Percentiles rank a stretch among this genome's conserved stretches.
Evolutionary conservation across 2,797 vertebrate species (phyloP).

Genomic region (Labroides dimidiatus): DNA sequence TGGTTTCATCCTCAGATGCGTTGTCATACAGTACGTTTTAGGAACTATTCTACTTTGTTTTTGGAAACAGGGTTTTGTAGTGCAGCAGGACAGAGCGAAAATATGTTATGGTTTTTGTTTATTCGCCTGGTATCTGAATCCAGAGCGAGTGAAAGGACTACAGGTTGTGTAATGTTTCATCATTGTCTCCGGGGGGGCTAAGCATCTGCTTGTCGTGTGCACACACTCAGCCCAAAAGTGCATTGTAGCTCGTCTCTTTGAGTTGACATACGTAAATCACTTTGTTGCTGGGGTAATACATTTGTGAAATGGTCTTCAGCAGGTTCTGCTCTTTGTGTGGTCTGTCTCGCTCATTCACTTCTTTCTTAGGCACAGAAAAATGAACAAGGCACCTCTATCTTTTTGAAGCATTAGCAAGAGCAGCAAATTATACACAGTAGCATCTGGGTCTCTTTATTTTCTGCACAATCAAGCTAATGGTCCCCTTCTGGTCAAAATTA

Average conservation of each 20-base stretch:
- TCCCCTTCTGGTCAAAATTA: conserved; percentile 68
- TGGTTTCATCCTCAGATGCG: conserved; percentile 72
- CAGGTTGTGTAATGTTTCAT: conserved; percentile 52
- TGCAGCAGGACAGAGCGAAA: conserved; percentile 71
- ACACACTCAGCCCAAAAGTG: conserved; percentile 78
- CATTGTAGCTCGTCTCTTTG: conserved; percentile 72
- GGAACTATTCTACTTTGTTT: conserved; percentile 53
- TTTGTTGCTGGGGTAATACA: conserved; percentile 64
- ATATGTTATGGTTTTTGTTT: conserved; percentile 45
- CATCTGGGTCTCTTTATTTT: conserved; percentile 73
- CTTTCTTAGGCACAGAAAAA: conserved; percentile 86
- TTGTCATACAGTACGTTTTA: conserved; percentile 71
- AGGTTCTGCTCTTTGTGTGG: conserved; percentile 63
- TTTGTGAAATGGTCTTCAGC: conserved; percentile 69
- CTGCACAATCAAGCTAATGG: conserved; percentile 60
- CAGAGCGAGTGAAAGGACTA: conserved; percentile 59
- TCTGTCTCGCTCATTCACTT: conserved; percentile 70
- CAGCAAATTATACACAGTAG: conserved; percentile 82
- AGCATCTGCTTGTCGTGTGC: conserved; percentile 62
- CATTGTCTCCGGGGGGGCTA: conserved; percentile 58
- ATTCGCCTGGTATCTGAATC: conserved; percentile 48
- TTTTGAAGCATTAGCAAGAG: conserved; percentile 83
- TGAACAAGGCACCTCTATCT: conserved; percentile 88
- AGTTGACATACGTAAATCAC: conserved; percentile 70
- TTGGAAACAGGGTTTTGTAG: conserved; percentile 60